Conservation (phyloP, 2,888 invertebrate species). For the Dorcus parallelipipedus region DNA sequence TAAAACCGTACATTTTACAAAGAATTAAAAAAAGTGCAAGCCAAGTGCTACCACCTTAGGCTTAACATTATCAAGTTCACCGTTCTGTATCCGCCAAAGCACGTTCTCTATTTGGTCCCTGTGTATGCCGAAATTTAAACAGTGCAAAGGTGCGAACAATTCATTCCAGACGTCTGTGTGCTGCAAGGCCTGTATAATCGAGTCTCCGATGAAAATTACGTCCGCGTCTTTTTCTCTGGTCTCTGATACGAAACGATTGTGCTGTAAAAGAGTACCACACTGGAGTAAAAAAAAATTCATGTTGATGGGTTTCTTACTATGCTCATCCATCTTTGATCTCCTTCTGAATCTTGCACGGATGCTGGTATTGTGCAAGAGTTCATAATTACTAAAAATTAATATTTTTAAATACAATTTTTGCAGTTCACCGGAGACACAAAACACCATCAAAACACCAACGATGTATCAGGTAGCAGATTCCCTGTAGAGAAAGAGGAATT, state of each 20-base stretch:
- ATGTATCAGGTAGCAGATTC: too few relatives aligned
- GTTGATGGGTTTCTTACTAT: slow-evolving; percentile 51
- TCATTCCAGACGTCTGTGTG: slow-evolving; percentile 86
- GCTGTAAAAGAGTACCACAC: slow-evolving; percentile 54
- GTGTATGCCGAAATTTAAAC: slow-evolving; percentile 87
- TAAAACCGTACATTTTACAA: slow-evolving; percentile 25
- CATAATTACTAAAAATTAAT: slow-evolving; percentile 47
- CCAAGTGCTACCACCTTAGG: slow-evolving; percentile 65
- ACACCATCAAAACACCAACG: too few relatives aligned
- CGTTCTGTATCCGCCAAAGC: slow-evolving; percentile 85
- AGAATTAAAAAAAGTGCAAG: neutral
- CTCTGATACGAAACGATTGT: slow-evolving; percentile 79
- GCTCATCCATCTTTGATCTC: slow-evolving; percentile 84
- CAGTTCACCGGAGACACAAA: too few relatives aligned
- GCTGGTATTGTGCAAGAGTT: slow-evolving; percentile 71
- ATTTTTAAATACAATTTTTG: too few relatives aligned
- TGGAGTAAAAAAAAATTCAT: neutral
- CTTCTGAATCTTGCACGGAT: slow-evolving; percentile 72
- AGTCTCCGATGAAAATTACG: slow-evolving; percentile 88
- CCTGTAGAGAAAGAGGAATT: too few relatives aligned
- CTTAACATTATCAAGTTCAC: slow-evolving; percentile 82
- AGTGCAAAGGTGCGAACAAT: slow-evolving; percentile 87
- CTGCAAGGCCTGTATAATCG: slow-evolving; percentile 76
- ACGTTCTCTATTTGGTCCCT: slow-evolving; percentile 86
- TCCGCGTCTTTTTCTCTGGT: slow-evolving; percentile 89